These are phyloP conservation scores for Onychomys arenicola DNA, from an alignment of 2,797 vertebrate genomes.

Conservation along the genomic window DNA sequence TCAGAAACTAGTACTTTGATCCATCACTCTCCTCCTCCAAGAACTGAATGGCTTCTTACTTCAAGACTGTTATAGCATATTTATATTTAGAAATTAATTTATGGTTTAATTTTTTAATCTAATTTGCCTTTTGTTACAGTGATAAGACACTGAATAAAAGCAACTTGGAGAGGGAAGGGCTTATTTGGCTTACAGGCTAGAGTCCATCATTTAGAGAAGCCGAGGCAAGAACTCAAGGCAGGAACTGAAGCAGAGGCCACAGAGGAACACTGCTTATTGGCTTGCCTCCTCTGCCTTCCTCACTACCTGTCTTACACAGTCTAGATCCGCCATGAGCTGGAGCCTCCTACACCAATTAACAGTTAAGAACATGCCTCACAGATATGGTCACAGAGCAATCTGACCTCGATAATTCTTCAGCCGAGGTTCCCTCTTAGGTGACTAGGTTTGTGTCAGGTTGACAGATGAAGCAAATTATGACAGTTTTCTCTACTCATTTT, in stretches of 20 bases:
- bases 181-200: neutral
- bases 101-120: neutral
- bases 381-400: neutral
- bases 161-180: neutral
- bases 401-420: neutral
- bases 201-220: neutral
- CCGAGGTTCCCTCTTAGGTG: neutral
- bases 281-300: neutral
- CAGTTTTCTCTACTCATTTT: neutral
- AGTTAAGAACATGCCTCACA: neutral
- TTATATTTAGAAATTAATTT: neutral
- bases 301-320: neutral
- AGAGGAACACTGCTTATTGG: neutral
- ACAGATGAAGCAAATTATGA: neutral
- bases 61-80: neutral
- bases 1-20: neutral
- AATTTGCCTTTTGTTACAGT: neutral
- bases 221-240: neutral
- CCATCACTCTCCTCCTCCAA: neutral
- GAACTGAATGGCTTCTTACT: neutral
- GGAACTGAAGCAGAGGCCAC: neutral
- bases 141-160: neutral
- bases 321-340: neutral
- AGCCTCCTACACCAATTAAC: neutral
- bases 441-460: neutral